Evolutionary conservation across 2,113 vertebrate genomes (phyloP).

Genomic region (Melanotaenia duboulayi): DNA sequence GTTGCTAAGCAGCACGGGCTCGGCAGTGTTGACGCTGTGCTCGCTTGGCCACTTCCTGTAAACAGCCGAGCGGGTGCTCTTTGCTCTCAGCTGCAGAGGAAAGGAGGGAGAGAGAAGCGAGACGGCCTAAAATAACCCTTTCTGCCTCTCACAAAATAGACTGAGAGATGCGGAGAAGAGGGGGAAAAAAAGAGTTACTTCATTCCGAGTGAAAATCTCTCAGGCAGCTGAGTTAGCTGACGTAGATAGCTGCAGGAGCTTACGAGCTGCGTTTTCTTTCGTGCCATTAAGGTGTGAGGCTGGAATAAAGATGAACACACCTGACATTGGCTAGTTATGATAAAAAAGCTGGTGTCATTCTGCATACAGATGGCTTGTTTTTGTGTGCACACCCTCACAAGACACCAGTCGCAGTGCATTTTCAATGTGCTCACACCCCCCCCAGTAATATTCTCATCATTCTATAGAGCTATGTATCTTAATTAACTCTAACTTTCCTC

Average conservation of each 20-base stretch:
- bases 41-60: constrained; percentile 71
- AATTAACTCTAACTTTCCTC: constrained; percentile 9
- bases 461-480: neutral
- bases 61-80: constrained; percentile 68
- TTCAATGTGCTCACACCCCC: constrained; percentile 17
- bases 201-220: constrained; percentile 37
- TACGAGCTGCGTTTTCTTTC: constrained; percentile 27
- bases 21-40: constrained; percentile 61
- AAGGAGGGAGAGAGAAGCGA: constrained; percentile 50
- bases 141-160: constrained; percentile 60
- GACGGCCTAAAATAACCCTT: constrained; percentile 76
- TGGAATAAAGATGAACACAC: constrained; percentile 35
- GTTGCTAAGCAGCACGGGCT: constrained; percentile 79
- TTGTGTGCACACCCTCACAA: constrained; percentile 1
- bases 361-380: constrained; percentile 22
- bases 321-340: constrained; percentile 39
- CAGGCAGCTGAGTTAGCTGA: constrained; percentile 19
- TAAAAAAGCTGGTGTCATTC: constrained; percentile 23
- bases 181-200: constrained; percentile 37
- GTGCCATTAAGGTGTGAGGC: constrained; percentile 32
- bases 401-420: constrained; percentile 30
- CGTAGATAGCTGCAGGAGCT: constrained; percentile 30
- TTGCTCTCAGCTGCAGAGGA: constrained; percentile 53
- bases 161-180: constrained; percentile 27
- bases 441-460: neutral